A percentile compares a stretch with the other conserved stretches of the same genome.
Evolutionary conservation across 2,113 vertebrate genomes (phyloP).

Genomic region (Aleadryas rufinucha): DNA sequence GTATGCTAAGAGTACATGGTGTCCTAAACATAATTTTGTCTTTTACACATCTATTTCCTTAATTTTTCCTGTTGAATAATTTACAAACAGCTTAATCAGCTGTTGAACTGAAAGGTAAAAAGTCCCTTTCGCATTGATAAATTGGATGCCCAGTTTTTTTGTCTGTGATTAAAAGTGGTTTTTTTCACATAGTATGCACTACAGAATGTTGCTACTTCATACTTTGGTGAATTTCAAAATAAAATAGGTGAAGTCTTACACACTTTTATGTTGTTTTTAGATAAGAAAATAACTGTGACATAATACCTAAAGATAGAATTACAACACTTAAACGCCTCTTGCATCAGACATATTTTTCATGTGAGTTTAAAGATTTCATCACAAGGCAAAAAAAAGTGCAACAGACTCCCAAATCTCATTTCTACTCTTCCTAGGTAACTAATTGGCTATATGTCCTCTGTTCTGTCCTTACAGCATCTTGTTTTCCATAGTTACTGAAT

Average conservation of each 20-base stretch:
- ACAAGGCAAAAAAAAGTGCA: neutral
- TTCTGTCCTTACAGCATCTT: neutral
- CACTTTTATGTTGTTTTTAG: neutral
- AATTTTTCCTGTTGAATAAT: neutral
- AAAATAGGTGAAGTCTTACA: neutral
- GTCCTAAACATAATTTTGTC: neutral
- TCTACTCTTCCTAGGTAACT: neutral
- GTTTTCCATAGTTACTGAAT: neutral
- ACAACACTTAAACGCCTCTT: neutral
- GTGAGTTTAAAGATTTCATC: neutral
- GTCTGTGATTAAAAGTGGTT: neutral
- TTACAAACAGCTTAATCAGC: neutral
- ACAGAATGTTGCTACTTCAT: neutral
- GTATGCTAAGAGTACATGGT: neutral
- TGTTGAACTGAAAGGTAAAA: neutral
- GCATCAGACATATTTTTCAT: neutral
- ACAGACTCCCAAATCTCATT: neutral
- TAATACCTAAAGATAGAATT: neutral
- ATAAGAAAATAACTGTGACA: neutral
- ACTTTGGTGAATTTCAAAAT: neutral
- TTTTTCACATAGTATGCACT: neutral
- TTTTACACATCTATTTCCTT: neutral
- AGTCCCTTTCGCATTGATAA: neutral
- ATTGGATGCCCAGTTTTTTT: neutral
- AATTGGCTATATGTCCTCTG: accelerated